A percentile compares a stretch with the other conserved stretches of the same genome.
These are phyloP conservation scores for Anarhynchus alexandrinus DNA, from an alignment of 2,113 vertebrate species.

Conservation along the genomic window DNA sequence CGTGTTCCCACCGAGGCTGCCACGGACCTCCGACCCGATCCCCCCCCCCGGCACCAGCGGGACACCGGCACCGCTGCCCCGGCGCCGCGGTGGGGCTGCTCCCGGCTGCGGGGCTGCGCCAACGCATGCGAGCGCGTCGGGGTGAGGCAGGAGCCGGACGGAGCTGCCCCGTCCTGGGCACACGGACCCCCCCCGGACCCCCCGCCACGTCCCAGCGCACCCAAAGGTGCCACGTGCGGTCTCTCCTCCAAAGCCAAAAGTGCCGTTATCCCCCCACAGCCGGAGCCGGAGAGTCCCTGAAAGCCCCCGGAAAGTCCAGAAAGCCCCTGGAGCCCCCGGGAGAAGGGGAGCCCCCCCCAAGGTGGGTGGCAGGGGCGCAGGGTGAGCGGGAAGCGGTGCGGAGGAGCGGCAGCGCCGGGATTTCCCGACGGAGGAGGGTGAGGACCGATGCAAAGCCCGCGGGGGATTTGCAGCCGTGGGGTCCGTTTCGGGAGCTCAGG, in stretches of 20 bases:
- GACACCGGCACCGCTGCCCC: not conserved
- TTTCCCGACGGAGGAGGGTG: not conserved
- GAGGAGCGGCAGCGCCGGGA: no score
- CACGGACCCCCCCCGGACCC: no score
- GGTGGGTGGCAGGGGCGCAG: not conserved
- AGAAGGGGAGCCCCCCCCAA: not conserved
- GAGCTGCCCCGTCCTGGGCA: not conserved
- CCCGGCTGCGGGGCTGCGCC: no score
- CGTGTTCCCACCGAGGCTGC: not conserved
- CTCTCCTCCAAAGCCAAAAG: not conserved
- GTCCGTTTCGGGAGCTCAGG: not conserved
- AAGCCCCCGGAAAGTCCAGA: no score
- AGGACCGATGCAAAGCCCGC: not conserved
- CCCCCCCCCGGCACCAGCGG: not conserved
- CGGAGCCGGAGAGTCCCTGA: no score
- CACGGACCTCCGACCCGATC: not conserved
- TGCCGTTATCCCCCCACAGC: not conserved
- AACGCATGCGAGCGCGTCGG: accelerated
- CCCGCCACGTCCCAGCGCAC: not conserved
- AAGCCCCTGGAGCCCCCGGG: no score
- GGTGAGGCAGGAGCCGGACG: not conserved
- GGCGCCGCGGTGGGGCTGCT: not conserved
- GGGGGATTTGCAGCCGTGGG: not conserved
- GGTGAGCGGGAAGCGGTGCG: not conserved
- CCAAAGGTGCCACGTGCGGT: not conserved